These are phyloP conservation scores for Cladorhizidae sp. DNA, from an alignment of 37 sponge, comb jelly and placozoan species.

Conservation along the genomic window DNA sequence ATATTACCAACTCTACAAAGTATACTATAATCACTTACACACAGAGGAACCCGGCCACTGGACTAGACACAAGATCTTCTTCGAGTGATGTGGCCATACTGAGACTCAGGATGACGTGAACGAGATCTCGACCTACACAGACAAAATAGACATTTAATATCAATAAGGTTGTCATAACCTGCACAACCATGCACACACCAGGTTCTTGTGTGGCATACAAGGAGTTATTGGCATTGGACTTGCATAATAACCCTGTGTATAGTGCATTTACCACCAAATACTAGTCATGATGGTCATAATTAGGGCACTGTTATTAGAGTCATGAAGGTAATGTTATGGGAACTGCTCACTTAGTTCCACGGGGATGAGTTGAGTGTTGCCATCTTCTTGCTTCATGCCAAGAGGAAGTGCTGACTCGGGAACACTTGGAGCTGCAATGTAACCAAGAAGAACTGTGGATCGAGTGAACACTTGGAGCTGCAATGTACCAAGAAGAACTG, in stretches of 20 bases:
- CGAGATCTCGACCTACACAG: slow-evolving; percentile 44
- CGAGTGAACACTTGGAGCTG: too few species aligned
- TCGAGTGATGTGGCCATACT: slow-evolving; percentile 81
- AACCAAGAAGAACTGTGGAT: too few species aligned
- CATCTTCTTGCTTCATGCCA: slow-evolving; percentile 75
- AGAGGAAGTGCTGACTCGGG: slow-evolving; percentile 84
- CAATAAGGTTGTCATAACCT: too few species aligned
- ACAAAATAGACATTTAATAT: background rate
- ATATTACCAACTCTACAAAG: too few species aligned
- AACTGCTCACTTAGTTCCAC: slow-evolving; percentile 65
- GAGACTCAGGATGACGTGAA: slow-evolving; percentile 60
- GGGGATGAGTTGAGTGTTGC: slow-evolving; percentile 60
- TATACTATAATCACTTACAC: too few species aligned
- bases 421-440: slow-evolving; percentile 61
- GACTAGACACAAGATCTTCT: slow-evolving; percentile 55
- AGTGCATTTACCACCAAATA: background rate
- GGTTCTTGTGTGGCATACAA: too few species aligned
- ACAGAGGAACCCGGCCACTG: slow-evolving; percentile 76
- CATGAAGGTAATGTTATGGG: background rate
- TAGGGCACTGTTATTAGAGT: background rate
- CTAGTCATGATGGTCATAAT: background rate
- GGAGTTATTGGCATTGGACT: too few species aligned
- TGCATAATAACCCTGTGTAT: background rate
- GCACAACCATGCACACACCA: too few species aligned
- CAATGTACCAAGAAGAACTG: too few species aligned